Conservation (phyloP, 2,797 vertebrate species). For the Buceros bicornis region DNA sequence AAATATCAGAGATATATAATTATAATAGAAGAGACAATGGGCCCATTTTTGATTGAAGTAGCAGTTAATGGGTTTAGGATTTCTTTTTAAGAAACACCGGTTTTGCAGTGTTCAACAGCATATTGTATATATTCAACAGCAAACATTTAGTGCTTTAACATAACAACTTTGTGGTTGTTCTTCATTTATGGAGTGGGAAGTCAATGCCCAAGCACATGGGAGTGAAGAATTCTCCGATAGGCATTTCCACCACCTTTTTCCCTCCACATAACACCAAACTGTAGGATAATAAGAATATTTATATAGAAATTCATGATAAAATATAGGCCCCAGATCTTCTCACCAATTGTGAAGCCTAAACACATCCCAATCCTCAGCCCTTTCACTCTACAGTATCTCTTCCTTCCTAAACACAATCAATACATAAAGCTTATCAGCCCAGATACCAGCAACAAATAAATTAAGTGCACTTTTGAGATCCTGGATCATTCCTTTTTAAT, state of each 20-base stretch:
- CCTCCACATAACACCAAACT: neutral
- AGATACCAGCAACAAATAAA: neutral
- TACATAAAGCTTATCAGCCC: neutral
- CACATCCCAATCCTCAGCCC: neutral
- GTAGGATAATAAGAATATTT: neutral
- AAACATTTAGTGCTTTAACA: neutral
- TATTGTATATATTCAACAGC: neutral
- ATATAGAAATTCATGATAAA: neutral
- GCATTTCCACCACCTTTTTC: neutral
- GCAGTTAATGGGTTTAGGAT: neutral
- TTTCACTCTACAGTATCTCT: neutral
- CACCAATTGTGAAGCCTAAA: neutral
- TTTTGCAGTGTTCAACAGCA: neutral
- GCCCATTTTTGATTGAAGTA: neutral
- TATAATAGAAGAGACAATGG: neutral
- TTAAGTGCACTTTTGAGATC: neutral
- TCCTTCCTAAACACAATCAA: neutral
- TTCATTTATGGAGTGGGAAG: neutral
- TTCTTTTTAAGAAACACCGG: neutral
- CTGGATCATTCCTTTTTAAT: neutral
- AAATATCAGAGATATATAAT: neutral
- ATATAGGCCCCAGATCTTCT: neutral
- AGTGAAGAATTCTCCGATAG: neutral
- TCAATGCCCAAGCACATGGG: neutral
- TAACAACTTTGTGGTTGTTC: neutral